Evolutionary conservation across 2,113 vertebrate species (phyloP).

Genomic region (Indicator indicator): DNA sequence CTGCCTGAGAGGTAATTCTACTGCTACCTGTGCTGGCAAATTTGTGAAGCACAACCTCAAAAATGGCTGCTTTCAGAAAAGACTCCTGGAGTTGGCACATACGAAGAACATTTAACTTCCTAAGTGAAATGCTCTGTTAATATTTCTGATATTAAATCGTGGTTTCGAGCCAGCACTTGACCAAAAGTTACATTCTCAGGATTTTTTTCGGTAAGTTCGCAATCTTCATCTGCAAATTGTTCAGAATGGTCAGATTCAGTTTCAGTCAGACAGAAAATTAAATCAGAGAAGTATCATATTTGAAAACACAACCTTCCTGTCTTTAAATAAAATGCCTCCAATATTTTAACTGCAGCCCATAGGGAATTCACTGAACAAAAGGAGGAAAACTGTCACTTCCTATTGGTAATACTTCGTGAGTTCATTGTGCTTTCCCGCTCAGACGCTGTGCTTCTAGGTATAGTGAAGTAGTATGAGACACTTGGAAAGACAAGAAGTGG

Average conservation of each 20-base stretch:
- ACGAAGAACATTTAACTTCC: neutral
- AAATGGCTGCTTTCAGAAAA: neutral
- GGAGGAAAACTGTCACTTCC: slow-evolving; percentile 92
- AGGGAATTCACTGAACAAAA: slow-evolving; percentile 82
- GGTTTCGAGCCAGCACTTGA: neutral
- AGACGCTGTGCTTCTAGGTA: neutral
- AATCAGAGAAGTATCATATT: slow-evolving; percentile 36
- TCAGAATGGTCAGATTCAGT: neutral
- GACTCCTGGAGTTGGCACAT: neutral
- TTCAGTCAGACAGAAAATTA: slow-evolving; percentile 34
- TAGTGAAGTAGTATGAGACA: neutral
- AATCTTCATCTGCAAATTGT: neutral
- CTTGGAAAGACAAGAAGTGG: slow-evolving; percentile 47
- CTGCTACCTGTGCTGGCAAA: neutral
- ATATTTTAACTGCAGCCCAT: slow-evolving; percentile 36
- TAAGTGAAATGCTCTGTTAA: neutral
- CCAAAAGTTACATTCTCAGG: neutral
- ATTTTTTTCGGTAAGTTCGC: neutral
- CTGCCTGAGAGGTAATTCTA: neutral
- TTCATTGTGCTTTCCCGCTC: slow-evolving; percentile 38
- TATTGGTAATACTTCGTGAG: slow-evolving; percentile 35
- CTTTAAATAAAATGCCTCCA: slow-evolving; percentile 40
- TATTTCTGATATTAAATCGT: neutral
- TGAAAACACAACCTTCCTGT: slow-evolving; percentile 67
- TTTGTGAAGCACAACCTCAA: neutral